Evolutionary conservation across 30 jellyfish, hydroid and myxozoan genomes (phyloP).

Genomic region (Cassiopea andromeda): DNA sequence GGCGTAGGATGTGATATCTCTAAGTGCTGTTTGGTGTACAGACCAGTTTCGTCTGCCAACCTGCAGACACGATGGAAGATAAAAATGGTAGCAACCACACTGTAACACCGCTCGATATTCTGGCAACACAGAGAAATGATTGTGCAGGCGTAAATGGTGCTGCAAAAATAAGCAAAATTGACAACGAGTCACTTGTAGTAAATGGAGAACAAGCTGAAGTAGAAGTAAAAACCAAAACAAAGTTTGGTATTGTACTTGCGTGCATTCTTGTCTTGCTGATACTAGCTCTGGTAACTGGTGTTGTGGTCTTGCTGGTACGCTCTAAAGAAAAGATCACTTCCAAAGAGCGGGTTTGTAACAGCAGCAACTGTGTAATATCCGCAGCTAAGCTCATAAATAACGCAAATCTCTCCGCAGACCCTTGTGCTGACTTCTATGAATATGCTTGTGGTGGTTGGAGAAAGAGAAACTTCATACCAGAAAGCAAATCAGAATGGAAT

Average conservation of each 20-base stretch:
- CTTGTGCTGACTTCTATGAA: slow-evolving; percentile 64
- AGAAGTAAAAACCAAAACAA: slow-evolving; percentile 2
- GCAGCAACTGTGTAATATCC: slow-evolving; percentile 37
- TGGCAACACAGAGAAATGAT: slow-evolving; percentile 39
- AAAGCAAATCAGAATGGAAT: slow-evolving; percentile 42
- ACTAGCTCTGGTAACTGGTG: slow-evolving; percentile 18
- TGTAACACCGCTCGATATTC: slow-evolving; percentile 23
- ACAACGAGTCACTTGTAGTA: slow-evolving; percentile 32
- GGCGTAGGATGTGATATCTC: neutral
- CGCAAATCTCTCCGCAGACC: slow-evolving; percentile 64
- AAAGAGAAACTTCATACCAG: slow-evolving; percentile 47
- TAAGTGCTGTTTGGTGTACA: neutral
- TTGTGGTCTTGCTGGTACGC: slow-evolving; percentile 35
- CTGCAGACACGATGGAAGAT: neutral
- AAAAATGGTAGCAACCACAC: neutral
- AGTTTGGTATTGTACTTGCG: neutral
- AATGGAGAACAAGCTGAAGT: slow-evolving; percentile 8
- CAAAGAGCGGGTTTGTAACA: slow-evolving; percentile 1
- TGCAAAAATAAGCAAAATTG: neutral
- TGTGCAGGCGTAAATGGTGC: slow-evolving; percentile 1
- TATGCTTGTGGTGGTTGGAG: slow-evolving; percentile 81
- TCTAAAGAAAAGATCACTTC: neutral
- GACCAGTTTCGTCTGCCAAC: slow-evolving; percentile 14
- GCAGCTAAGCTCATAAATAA: slow-evolving; percentile 44
- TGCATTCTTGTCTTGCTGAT: slow-evolving; percentile 1